A percentile compares a stretch with the other conserved stretches of the same genome.
phyloP scores from a whole-genome alignment of 2,797 vertebrate species.

The Chaunax sp. region DNA sequence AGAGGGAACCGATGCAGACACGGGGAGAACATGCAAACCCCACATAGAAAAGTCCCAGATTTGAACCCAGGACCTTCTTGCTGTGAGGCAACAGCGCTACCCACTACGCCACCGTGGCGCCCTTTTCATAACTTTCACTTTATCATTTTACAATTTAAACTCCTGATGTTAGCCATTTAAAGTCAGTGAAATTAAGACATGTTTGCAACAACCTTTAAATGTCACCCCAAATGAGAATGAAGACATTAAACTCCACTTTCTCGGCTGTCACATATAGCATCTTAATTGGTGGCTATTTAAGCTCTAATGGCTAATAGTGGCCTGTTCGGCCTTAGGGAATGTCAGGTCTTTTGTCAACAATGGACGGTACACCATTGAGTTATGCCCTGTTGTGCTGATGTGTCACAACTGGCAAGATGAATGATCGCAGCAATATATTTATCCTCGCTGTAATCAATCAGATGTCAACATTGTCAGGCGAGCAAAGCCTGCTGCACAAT shows the following conservation, averaged over 20 bases:
- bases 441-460: constrained; percentile 80
- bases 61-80: too few species aligned
- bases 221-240: constrained; percentile 6
- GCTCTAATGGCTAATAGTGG: constrained; percentile 24
- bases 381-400: constrained; percentile 71
- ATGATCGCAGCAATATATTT: constrained; percentile 79
- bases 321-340: constrained; percentile 60
- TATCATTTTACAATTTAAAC: background rate
- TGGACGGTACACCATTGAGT: constrained; percentile 69
- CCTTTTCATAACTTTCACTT: background rate
- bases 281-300: constrained; percentile 46
- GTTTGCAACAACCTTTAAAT: constrained; percentile 28
- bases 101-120: too few species aligned
- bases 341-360: constrained; percentile 59
- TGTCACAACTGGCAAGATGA: constrained; percentile 81
- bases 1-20: too few species aligned
- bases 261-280: constrained; percentile 16
- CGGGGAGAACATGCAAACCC: too few species aligned
- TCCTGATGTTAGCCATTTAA: background rate
- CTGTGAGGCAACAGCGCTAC: too few species aligned
- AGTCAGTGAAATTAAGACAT: constrained; percentile 8
- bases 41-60: too few species aligned
- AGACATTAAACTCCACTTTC: constrained; percentile 16
- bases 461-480: constrained; percentile 49
- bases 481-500: constrained; percentile 35